Percentiles rank a stretch among this genome's conserved stretches.
These are phyloP conservation scores for Cliona cf. orientalis DNA, from an alignment of 37 sponge, comb jelly and placozoan species.

Conservation along the genomic window DNA sequence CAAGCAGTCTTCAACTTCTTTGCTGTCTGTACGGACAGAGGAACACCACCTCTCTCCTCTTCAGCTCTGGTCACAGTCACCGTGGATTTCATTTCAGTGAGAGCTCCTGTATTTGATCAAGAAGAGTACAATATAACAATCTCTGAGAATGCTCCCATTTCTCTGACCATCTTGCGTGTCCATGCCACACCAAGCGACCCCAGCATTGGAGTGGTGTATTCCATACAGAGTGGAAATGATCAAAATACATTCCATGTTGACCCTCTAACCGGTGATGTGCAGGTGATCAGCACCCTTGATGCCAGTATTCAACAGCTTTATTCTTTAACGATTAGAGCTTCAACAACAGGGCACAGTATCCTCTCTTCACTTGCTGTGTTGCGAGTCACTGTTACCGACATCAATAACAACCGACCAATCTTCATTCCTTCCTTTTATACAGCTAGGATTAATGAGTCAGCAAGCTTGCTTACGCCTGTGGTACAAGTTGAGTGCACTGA, in stretches of 20 bases:
- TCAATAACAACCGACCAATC: conserved; percentile 66
- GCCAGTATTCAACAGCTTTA: conserved; percentile 24
- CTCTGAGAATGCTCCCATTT: conserved; percentile 33
- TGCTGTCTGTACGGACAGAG: conserved; percentile 66
- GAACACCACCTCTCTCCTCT: conserved; percentile 41
- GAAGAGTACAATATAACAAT: conserved; percentile 39
- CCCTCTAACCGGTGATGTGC: conserved; percentile 45
- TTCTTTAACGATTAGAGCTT: conserved; percentile 42
- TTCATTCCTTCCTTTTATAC: conserved; percentile 36
- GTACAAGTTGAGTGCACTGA: conserved; percentile 54
- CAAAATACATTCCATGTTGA: conserved; percentile 49
- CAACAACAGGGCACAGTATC: conserved; percentile 28
- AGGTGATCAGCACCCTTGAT: conserved; percentile 26
- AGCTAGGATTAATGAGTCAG: conserved; percentile 40
- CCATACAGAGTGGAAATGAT: conserved; percentile 56
- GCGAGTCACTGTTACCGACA: conserved; percentile 38
- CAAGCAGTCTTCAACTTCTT: conserved; percentile 59
- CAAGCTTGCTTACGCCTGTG: conserved; percentile 13
- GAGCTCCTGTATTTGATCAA: conserved; percentile 60
- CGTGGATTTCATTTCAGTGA: conserved; percentile 47
- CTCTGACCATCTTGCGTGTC: conserved; percentile 23
- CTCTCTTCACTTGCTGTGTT: conserved; percentile 52
- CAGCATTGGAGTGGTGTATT: conserved; percentile 47
- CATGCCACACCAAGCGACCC: conserved; percentile 51
- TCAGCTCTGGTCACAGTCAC: conserved; percentile 68